Evolutionary conservation across 2,888 invertebrate genomes (phyloP), one percentile per base, ranked within the genome.

Genomic region (Sturmia bella): DNA sequence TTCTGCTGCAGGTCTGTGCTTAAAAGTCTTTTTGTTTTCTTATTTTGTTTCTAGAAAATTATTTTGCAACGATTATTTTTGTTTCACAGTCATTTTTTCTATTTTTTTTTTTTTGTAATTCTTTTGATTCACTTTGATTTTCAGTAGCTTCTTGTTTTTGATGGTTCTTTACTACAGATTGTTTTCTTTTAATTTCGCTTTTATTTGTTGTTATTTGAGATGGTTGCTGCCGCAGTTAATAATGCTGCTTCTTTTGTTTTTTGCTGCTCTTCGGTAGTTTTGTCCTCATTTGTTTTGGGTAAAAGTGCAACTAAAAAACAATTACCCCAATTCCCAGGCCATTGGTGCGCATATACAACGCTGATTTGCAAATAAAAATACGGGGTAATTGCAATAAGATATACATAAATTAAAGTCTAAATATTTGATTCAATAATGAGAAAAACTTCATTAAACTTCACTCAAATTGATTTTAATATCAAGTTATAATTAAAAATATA

Each of bases 281-380:
- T 85, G 85, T 87, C 87, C 87, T 87, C 87, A 85, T 86, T 86
- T 82, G 54, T 87, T 76, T 88, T 86, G 86, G 87, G 87, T 89
- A 89, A 89, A 88, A 90, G 89, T 90, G 89, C 90, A 90, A 87
- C 90, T 88, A 87, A 89, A 87, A 86, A 88, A 86, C 90, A 90
- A 90, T 89, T 89, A 89, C 87, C 89, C 89, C 87, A 88, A 86
- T 89, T 89, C 89, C 88, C 89, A 89, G 87, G 87, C 84, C 70
- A 59, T 57, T 77, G 37, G 43, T 73, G 68, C 63, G 77, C 61
- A 63, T 56, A 39, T 74, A 59, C n/a, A n/a, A n/a, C 32, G 45
- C 15, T 68, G 39, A 72, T 27, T 41, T 43, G 19, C 48, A 50
- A 73, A 50, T 19, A 32, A 39, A 56, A 66, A 21, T 5, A 39